Base-by-base conservation (phyloP, 1,140 invertebrate species). In the Sinonovacula constricta region DNA sequence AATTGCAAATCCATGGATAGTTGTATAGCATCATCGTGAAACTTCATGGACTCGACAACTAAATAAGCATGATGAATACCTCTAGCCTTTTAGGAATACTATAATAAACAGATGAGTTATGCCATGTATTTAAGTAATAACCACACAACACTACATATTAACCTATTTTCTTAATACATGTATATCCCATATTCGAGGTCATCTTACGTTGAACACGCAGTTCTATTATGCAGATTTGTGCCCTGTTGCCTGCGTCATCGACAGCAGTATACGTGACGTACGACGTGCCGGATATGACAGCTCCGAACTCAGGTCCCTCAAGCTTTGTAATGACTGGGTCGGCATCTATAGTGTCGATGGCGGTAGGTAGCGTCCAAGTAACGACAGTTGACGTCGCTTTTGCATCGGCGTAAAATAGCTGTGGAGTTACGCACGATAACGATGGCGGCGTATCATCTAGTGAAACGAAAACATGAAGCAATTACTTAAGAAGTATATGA, bases 361-460 rank as follows among this genome's bases (percentile, higher is more conserved):
- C 59, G 3, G 60, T 49, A 1, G 70, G 70, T 15, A 49, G n/a
- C 14, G 36, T 24, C 70, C 70, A 74, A 28, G 5, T 31, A 12
- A 74, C 70, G 12, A 39, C 24, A 54, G 70, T 74, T 28, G 57
- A n/a, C 14, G 26, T 63, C 5, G 24, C 4, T 36, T 30, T 33
- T 18, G 30, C 39, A 49, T 74, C 70, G n/a, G 70, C 70, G 33
- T 74, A 65, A 33, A 74, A 63, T 2, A 54, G 14, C 22, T 74
- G n/a, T n/a, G n/a, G n/a, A n/a, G n/a, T n/a, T n/a, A n/a, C n/a
- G n/a, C n/a, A n/a, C n/a, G n/a, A n/a, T n/a, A n/a, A n/a, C n/a
- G n/a, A n/a, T n/a, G n/a, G n/a, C n/a, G n/a, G n/a, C n/a, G n/a
- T n/a, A n/a, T n/a, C n/a, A n/a, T n/a, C n/a, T n/a, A n/a, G n/a